Conservation (phyloP, 2,888 invertebrate species). For the Lasioglossum vierecki region DNA sequence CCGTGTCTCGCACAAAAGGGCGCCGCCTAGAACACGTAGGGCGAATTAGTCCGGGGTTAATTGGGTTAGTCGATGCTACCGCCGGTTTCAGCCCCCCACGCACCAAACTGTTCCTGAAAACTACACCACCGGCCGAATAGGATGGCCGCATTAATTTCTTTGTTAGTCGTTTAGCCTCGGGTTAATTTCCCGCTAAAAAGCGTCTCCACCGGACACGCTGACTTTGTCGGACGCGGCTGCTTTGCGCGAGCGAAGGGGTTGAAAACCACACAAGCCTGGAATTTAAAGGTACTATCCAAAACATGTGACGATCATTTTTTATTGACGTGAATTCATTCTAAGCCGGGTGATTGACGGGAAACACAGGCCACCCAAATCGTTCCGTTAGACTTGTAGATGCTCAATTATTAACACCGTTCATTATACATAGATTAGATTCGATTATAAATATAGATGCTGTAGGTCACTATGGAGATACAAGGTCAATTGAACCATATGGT, state of each 20-base stretch:
- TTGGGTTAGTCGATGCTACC: constrained; percentile 63
- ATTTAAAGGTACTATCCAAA: neutral
- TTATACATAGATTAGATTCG: too few relatives aligned
- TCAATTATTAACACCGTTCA: too few relatives aligned
- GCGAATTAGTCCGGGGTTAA: constrained; percentile 68
- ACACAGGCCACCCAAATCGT: too few relatives aligned
- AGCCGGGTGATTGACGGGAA: too few relatives aligned
- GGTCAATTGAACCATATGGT: too few relatives aligned
- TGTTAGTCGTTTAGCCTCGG: constrained; percentile 50
- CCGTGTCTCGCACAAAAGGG: constrained; percentile 55
- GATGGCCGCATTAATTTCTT: constrained; percentile 64
- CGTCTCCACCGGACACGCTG: constrained; percentile 28
- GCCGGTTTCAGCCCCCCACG: constrained; percentile 24
- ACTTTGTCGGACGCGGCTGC: constrained; percentile 3
- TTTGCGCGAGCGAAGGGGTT: neutral
- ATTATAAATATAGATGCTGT: too few relatives aligned
- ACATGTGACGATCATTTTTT: too few relatives aligned
- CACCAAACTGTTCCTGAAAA: neutral
- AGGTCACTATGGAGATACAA: too few relatives aligned
- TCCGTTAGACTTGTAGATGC: too few relatives aligned
- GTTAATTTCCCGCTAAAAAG: constrained; percentile 55
- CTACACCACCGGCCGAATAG: constrained; percentile 19
- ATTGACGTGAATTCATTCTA: too few relatives aligned
- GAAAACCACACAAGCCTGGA: neutral
- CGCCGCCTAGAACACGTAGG: constrained; percentile 59